phyloP scores from a whole-genome alignment of 2,113 vertebrate species.

The Hippocampus comes region DNA sequence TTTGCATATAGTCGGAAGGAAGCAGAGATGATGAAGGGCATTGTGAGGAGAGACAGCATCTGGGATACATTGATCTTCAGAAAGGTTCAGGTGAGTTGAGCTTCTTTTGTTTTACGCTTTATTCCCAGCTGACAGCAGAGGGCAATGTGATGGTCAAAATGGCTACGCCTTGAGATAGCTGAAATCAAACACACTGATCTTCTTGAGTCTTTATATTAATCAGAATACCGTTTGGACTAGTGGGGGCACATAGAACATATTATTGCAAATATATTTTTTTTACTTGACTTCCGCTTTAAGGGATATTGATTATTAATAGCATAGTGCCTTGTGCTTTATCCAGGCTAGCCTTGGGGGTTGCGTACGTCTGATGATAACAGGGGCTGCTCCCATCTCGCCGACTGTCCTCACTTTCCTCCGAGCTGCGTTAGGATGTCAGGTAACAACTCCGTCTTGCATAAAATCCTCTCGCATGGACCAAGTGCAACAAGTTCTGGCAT shows the following conservation, averaged over 20 bases:
- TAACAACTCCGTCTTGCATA: constrained; percentile 50
- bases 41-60: constrained; percentile 87
- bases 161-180: too few relatives aligned
- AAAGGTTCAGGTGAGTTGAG: constrained; percentile 85
- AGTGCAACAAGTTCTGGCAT: neutral
- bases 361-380: constrained; percentile 87
- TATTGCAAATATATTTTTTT: neutral
- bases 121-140: too few relatives aligned
- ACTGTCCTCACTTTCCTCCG: constrained; percentile 87
- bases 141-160: too few relatives aligned
- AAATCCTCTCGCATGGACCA: neutral
- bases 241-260: neutral
- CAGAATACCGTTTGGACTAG: too few relatives aligned
- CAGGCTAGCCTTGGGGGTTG: constrained; percentile 87
- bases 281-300: neutral
- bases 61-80: constrained; percentile 93
- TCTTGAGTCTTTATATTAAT: too few relatives aligned
- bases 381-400: constrained; percentile 90
- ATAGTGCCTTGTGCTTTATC: constrained; percentile 24
- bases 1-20: constrained; percentile 91
- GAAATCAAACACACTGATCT: too few relatives aligned
- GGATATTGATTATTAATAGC: neutral
- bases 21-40: constrained; percentile 83
- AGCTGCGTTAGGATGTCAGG: constrained; percentile 90
- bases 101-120: neutral